Evolutionary conservation across 2,888 invertebrate genomes (phyloP).

Genomic region (Amblyteles armatorius): DNA sequence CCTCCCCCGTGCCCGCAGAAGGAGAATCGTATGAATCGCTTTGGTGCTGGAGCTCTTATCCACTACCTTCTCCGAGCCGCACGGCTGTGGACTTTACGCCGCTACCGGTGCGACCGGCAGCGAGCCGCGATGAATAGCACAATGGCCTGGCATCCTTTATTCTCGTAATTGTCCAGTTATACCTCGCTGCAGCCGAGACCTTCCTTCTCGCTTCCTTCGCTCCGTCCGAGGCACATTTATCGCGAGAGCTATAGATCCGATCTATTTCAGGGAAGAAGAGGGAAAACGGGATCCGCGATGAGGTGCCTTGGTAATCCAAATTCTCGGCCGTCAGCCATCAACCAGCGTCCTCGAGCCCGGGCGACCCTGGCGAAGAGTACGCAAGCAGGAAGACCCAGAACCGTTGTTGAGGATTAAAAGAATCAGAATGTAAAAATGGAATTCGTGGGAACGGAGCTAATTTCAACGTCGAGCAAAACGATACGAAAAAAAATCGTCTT

Average conservation of each 20-base stretch:
- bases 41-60: constrained; percentile 18
- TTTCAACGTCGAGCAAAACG: background rate
- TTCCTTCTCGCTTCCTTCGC: constrained; percentile 29
- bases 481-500: background rate
- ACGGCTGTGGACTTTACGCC: constrained; percentile 41
- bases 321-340: too few relatives aligned
- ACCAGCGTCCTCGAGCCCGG: too few relatives aligned
- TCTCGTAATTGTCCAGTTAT: constrained; percentile 74
- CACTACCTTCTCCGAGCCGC: constrained; percentile 6
- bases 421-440: too few relatives aligned
- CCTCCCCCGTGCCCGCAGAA: constrained; percentile 48
- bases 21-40: constrained; percentile 67
- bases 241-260: background rate
- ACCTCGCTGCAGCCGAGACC: constrained; percentile 48
- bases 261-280: background rate
- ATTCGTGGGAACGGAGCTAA: background rate
- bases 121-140: constrained; percentile 68
- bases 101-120: constrained; percentile 46
- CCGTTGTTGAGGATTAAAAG: too few relatives aligned
- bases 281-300: too few relatives aligned
- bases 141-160: constrained; percentile 70
- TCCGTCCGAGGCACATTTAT: constrained; percentile 46
- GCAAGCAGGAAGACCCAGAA: too few relatives aligned
- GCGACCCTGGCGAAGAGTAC: too few relatives aligned
- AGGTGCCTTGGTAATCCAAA: too few relatives aligned